Base-by-base conservation (phyloP, 2,888 invertebrate genomes). In the Cataglyphis altisquamis region DNA sequence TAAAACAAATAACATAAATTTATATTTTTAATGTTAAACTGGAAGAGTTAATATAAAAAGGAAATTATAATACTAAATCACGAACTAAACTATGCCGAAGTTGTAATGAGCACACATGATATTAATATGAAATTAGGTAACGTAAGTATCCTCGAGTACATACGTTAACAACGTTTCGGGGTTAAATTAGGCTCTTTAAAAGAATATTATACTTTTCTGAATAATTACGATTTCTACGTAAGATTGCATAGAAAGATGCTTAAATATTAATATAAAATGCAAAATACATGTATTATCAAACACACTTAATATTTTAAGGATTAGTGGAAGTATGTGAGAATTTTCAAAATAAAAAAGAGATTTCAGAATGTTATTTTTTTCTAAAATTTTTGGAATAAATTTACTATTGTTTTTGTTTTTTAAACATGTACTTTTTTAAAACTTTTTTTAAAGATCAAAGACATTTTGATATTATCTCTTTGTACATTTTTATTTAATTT, bases 111-210 rank as follows among this genome's bases (percentile, higher is more conserved):
- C 68, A 25, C 9, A 41, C 25, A 67, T 52, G 32, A 52, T 18
- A n/a, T 39, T 67, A 57, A 66, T 8, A 1, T 41, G 8, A 29
- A 68, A 78, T 60, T 78, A 60, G n/a, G 68, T 68, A 60, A 60
- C 36, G 60, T 68, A 67, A 67, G 41, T 36, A 60, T 25, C 41
- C 15, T 57, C 10, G 21, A 3, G 32, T 45, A 78, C 57, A 48
- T 74, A 63, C 48, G 6, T 5, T 68, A 41, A 57, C 32, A 15
- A 52, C 21, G 45, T 15, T 60, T 32, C 9, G 6, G 21, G 32
- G 12, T 25, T 12, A 41, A 12, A 39, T 68, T 68, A 45, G 32
- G 18, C 18, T 68, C 15, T 60, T 78, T 10, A 45, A 60, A 3
- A 3, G 9, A 68, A 67, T 29, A 41, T 3, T 32, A 8, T 18